Evolutionary conservation across 2,888 invertebrate species (phyloP).

Genomic region (Nemotelus nigrinus): DNA sequence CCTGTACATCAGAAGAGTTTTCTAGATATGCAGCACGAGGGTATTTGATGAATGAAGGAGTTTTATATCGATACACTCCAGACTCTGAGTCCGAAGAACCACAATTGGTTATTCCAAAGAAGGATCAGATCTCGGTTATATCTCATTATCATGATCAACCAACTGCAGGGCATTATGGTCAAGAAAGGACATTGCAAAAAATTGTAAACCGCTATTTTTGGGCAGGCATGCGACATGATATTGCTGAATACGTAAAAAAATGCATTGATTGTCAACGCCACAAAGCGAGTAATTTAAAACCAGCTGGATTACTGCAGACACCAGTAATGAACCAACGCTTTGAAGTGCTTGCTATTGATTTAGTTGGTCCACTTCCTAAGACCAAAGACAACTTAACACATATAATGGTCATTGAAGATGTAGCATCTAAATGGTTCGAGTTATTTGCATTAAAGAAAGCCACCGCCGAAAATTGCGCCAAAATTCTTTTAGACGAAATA

Average conservation of each 20-base stretch:
- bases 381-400: no score
- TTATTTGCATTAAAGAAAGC: constrained; percentile 3
- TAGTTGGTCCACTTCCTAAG: no score
- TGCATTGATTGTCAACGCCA: neutral
- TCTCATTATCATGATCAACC: constrained; percentile 49
- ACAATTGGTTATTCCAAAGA: neutral
- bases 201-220: constrained; percentile 54
- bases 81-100: constrained; percentile 2
- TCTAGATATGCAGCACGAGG: constrained; percentile 3
- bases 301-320: no score
- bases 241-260: neutral
- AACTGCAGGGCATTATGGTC: constrained; percentile 55
- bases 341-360: no score
- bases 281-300: neutral
- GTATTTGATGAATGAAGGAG: constrained; percentile 7
- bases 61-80: constrained; percentile 17
- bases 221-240: constrained; percentile 52
- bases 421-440: neutral
- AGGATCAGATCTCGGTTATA: constrained; percentile 44
- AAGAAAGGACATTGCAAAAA: constrained; percentile 50
- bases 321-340: no score
- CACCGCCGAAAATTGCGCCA: constrained; percentile 36
- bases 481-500: constrained; percentile 53
- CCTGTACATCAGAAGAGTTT: neutral
- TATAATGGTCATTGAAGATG: no score